Conservation (phyloP, 2,888 invertebrate genomes). For the Drosophila mayaguana region DNA sequence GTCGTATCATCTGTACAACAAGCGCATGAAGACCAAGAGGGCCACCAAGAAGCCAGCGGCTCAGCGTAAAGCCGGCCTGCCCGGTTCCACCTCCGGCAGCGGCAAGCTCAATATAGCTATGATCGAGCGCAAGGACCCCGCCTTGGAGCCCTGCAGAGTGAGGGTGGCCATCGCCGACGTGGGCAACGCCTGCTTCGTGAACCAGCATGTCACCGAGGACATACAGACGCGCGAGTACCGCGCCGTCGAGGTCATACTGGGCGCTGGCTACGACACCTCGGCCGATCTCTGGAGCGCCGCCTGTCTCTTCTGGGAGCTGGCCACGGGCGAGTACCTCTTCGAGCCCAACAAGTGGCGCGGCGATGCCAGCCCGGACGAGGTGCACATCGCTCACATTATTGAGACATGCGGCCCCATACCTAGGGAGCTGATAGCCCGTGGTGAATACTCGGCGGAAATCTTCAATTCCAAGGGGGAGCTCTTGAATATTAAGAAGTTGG, state of each 20-base stretch:
- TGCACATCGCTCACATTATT: constrained; percentile 99
- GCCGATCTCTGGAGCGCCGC: constrained; percentile 99
- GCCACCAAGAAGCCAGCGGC: background rate
- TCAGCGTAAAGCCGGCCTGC: background rate
- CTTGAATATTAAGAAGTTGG: constrained; percentile 95
- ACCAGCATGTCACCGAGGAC: constrained; percentile 98
- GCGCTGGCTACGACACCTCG: constrained; percentile 97
- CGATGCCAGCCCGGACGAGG: constrained; percentile 98
- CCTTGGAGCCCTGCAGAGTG: constrained; percentile 93
- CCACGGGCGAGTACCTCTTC: constrained; percentile 99
- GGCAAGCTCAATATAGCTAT: constrained; percentile 2
- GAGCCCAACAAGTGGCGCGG: constrained; percentile 95
- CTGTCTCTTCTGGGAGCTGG: constrained; percentile 99
- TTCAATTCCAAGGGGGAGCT: constrained; percentile 97
- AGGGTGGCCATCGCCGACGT: constrained; percentile 99
- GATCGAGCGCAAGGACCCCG: constrained; percentile 88
- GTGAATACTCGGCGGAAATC: constrained; percentile 95
- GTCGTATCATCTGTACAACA: background rate
- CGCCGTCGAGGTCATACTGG: constrained; percentile 97
- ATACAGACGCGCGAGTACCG: constrained; percentile 99
- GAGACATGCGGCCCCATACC: constrained; percentile 98
- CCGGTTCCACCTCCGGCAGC: background rate
- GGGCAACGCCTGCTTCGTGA: constrained; percentile 99
- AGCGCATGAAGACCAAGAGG: background rate
- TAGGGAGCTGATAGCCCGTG: constrained; percentile 93